Percentiles rank a stretch among this genome's conserved stretches.
These are phyloP conservation scores for Falco berigora DNA, from an alignment of 2,797 vertebrate species.

Conservation along the genomic window DNA sequence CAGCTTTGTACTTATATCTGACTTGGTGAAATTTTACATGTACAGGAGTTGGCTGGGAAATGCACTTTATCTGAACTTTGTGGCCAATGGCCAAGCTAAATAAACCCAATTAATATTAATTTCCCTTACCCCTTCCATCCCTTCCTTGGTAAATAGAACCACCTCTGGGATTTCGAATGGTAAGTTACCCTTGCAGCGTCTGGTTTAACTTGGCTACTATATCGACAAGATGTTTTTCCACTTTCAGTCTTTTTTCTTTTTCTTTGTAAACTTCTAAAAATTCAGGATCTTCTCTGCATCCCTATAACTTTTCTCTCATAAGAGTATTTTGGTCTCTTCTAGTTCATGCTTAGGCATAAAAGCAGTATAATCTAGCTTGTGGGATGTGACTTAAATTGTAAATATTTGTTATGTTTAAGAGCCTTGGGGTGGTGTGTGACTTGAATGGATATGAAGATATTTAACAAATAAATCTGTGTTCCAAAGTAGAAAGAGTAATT, in stretches of 20 bases:
- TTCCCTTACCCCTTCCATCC: conserved; percentile 68
- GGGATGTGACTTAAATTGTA: background rate
- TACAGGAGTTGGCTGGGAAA: conserved; percentile 37
- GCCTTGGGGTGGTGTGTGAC: background rate
- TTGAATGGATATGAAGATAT: background rate
- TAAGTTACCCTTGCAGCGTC: conserved; percentile 38
- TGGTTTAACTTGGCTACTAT: conserved; percentile 62
- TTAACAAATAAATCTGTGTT: background rate
- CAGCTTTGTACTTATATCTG: conserved; percentile 35
- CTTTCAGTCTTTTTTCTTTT: background rate
- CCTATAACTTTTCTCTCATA: background rate
- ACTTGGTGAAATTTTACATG: conserved; percentile 54
- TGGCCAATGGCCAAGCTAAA: conserved; percentile 73
- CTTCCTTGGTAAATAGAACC: conserved; percentile 69
- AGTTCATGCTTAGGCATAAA: conserved; percentile 5
- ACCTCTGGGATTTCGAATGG: conserved; percentile 64
- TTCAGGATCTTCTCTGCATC: background rate
- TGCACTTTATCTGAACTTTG: conserved; percentile 72
- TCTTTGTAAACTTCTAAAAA: background rate
- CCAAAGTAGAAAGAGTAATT: background rate
- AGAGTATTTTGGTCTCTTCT: background rate
- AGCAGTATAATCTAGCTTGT: background rate
- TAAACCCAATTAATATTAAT: conserved; percentile 76
- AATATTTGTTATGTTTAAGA: background rate
- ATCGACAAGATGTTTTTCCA: conserved; percentile 11